Evolutionary conservation across 2,113 vertebrate species (phyloP), one percentile per base, ranked within the genome.

Genomic region (Lampris incognitus): DNA sequence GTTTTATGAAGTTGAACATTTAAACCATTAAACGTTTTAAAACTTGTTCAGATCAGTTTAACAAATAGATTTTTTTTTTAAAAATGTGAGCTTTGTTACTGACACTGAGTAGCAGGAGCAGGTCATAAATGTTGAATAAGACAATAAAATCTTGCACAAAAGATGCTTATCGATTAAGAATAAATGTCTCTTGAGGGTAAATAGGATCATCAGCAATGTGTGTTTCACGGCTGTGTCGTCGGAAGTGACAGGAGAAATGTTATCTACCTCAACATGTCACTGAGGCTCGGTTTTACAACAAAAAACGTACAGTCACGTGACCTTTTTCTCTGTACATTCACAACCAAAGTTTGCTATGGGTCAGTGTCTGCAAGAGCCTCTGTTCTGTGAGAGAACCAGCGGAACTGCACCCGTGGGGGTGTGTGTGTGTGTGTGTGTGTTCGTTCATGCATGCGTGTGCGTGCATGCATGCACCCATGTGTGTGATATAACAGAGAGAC

Each of bases 251-350:
- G 75, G 73, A 87, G 78, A 80, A 24, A 73, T 62, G 85, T 79
- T 71, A 88, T 88, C 90, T 92, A 91, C 91, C 89, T 93, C 85
- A 89, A 66, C 46, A 66, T 78, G 85, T 85, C 78, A 68, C 80
- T 75, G 76, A 84, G 86, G 81, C 84, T 83, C 9, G 9, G 55
- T 44, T 69, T 52, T 67, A 79, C 42, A 69, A 57, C 40, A 5
- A 44, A 44, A 66, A 74, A 63, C 44, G 50, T 75, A 52, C 61
- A 55, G 41, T 80, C 72, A 44, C 75, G 54, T 59, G 38, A 52
- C 60, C 58, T 37, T 83, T 24, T 60, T 74, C n/a, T 61, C 59
- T 69, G 55, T 69, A 13, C 4, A 41, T 56, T 69, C 66, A 59
- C n/a, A 61, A 66, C 57, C 52, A 48, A 74, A 74, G 46, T 78